These are phyloP conservation scores for Mirza zaza DNA, from an alignment of 2,113 vertebrate species.

Conservation along the genomic window DNA sequence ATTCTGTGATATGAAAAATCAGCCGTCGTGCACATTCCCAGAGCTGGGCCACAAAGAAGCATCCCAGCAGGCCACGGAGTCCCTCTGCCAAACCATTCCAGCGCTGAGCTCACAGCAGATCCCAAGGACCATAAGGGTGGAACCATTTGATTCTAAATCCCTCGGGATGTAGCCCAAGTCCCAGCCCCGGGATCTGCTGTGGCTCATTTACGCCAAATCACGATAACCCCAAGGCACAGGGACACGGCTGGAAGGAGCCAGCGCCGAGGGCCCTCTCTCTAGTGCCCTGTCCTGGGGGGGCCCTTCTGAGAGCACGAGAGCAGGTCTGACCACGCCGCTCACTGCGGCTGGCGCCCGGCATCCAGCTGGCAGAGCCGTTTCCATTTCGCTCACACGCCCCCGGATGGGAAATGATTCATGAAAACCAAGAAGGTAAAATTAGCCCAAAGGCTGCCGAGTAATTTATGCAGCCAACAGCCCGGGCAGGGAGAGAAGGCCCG, in stretches of 20 bases:
- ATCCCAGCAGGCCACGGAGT: neutral
- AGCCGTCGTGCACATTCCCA: neutral
- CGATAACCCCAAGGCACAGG: neutral
- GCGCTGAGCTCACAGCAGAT: fast-evolving
- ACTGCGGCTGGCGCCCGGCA: neutral
- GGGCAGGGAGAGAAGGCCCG: neutral
- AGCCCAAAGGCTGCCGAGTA: conserved; percentile 70
- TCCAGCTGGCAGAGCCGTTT: conserved; percentile 35
- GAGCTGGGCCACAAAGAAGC: neutral
- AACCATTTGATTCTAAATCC: too few species aligned
- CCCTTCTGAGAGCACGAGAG: neutral
- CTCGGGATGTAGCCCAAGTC: neutral
- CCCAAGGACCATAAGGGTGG: neutral
- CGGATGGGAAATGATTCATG: conserved; percentile 78
- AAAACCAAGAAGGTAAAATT: conserved; percentile 80
- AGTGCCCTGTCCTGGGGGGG: neutral
- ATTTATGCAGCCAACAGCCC: conserved; percentile 55
- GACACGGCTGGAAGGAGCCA: neutral
- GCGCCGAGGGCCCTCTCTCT: neutral
- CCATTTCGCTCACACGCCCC: conserved; percentile 59
- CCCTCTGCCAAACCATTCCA: neutral
- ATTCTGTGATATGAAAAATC: neutral
- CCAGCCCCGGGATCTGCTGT: neutral
- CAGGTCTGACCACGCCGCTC: fast-evolving
- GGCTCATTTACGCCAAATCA: neutral